Evolutionary conservation across 2,888 invertebrate genomes (phyloP), one percentile per base, ranked within the genome.

Genomic region (Exephanes ischioxanthus): DNA sequence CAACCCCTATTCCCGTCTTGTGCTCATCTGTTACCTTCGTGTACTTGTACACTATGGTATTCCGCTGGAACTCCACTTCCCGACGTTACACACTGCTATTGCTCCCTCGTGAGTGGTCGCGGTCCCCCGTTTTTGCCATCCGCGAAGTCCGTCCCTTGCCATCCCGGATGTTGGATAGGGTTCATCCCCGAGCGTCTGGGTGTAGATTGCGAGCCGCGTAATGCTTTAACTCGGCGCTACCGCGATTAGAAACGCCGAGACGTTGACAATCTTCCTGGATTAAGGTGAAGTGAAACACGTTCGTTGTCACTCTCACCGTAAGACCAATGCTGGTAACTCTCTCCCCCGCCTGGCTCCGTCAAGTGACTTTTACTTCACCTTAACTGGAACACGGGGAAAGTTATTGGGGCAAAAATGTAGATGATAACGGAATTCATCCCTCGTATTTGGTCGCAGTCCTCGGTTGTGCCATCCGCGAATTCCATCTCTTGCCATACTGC

Each of bases 1-100:
- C 87, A 80, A 45, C 88, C 87, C 75, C 87, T 75, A 51, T 82
- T 73, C 80, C 30, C 73, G 70, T 71, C 85, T 85, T 78, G 84
- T 55, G 55, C 55, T 85, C 75, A 79, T 81, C 75, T 61, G 70
- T 75, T 81, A 75, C 68, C 22, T 61, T 63, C 45, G 19, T 72
- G 11, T 63, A 53, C 51, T 3, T 16, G 33, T 61, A 6, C 66
- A 77, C 58, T 53, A 73, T 14, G 45, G 70, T 75, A 80, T 80
- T 79, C 79, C 22, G 45, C 75, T 48, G 67, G 71, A 58, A 77
- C 58, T 67, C 76, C 53, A 51, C 63, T 67, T 58, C 58, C 70
- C 67, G 30, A 26, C 68, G 55, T 73, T 78, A 81, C 81, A 81
- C 70, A 75, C 76, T 19, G 45, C 55, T 67, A 70, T 85, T 73